These are phyloP conservation scores for Sparidentex hasta DNA, from an alignment of 2,797 vertebrate species.

Conservation along the genomic window DNA sequence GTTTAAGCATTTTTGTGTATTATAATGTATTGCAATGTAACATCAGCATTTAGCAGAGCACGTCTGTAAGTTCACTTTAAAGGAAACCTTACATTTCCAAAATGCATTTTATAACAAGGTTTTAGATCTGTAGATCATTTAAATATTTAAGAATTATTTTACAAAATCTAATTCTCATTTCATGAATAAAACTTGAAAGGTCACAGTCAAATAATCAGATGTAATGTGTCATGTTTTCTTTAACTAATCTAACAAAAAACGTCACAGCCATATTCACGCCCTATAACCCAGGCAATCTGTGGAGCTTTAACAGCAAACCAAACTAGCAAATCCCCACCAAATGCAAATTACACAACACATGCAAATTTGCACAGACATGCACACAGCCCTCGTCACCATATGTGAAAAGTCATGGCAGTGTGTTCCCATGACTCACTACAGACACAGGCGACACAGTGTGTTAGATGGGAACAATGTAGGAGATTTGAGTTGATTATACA, in stretches of 20 bases:
- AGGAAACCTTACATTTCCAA: not conserved
- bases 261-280: not conserved
- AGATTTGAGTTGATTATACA: not conserved
- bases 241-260: not conserved
- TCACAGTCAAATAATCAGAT: not conserved
- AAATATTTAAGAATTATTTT: not conserved
- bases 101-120: not conserved
- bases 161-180: not conserved
- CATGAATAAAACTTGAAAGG: not conserved
- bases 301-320: not conserved
- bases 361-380: conserved; percentile 27
- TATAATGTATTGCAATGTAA: not conserved
- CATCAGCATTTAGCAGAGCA: not conserved
- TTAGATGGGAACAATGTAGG: not conserved
- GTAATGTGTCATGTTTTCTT: not conserved
- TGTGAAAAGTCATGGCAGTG: conserved; percentile 18
- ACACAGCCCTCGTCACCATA: conserved; percentile 6
- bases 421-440: conserved; percentile 26
- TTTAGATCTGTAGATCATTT: not conserved
- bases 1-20: not conserved
- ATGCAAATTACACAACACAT: conserved; percentile 43
- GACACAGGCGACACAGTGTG: not conserved
- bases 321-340: not conserved
- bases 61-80: not conserved
- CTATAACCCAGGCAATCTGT: not conserved